A percentile compares a stretch with the other conserved stretches of the same genome.
Evolutionary conservation across 2,888 invertebrate species (phyloP).

Genomic region (Zaprionus bogoriensis): DNA sequence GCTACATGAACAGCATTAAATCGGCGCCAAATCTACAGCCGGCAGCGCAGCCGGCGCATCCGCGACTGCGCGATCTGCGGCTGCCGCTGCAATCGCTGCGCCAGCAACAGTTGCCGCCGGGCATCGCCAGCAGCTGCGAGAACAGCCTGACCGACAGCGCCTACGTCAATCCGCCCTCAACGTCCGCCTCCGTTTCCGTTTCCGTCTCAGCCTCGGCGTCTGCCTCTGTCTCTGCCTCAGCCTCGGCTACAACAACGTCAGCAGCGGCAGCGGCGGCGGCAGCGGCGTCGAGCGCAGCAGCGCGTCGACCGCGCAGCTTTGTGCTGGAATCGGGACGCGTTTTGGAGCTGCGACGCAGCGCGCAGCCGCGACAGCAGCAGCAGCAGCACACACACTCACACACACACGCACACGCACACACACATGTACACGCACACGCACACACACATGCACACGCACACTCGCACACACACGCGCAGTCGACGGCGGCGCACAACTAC

Average conservation of each 20-base stretch:
- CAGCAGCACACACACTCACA: slow-evolving; percentile 37
- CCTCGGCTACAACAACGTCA: slow-evolving; percentile 27
- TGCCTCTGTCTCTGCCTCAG: slow-evolving; percentile 26
- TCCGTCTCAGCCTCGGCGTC: slow-evolving; percentile 36
- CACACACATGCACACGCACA: slow-evolving; percentile 23
- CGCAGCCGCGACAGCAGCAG: slow-evolving; percentile 63
- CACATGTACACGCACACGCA: slow-evolving; percentile 27
- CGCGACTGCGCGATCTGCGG: slow-evolving; percentile 88
- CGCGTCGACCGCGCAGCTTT: slow-evolving; percentile 85
- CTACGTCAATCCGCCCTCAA: slow-evolving; percentile 80
- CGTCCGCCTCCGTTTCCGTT: slow-evolving; percentile 42
- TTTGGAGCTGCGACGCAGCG: slow-evolving; percentile 88
- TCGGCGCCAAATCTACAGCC: slow-evolving; percentile 92
- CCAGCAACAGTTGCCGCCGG: slow-evolving; percentile 63
- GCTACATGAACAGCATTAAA: slow-evolving; percentile 89
- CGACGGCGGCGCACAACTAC: slow-evolving; percentile 65
- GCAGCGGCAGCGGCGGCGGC: slow-evolving; percentile 84
- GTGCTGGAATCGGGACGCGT: slow-evolving; percentile 87
- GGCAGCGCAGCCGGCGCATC: slow-evolving; percentile 86
- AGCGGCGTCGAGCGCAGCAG: slow-evolving; percentile 85
- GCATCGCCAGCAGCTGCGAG: slow-evolving; percentile 71
- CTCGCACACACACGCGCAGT: slow-evolving; percentile 30
- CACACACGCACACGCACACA: slow-evolving; percentile 17
- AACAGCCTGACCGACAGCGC: slow-evolving; percentile 81
- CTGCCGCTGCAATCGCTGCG: slow-evolving; percentile 88